Percentiles rank a stretch among this genome's conserved stretches.
Evolutionary conservation across 2,113 vertebrate genomes (phyloP).

Genomic region (Ceyx melanurus): DNA sequence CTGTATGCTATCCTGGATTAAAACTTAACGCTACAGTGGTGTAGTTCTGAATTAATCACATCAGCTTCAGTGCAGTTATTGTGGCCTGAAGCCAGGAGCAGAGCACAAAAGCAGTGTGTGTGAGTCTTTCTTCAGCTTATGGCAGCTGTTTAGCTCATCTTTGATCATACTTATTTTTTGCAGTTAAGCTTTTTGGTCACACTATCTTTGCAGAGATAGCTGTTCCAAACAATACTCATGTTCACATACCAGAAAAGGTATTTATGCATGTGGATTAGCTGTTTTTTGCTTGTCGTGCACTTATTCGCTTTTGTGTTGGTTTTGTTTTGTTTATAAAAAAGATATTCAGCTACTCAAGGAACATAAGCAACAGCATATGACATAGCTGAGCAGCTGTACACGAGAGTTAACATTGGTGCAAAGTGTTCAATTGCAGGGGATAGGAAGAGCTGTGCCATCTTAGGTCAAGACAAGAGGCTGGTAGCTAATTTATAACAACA

Average conservation of each 20-base stretch:
- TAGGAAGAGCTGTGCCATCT: neutral
- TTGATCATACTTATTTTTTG: slow-evolving; percentile 50
- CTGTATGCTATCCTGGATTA: neutral
- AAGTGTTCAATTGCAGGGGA: neutral
- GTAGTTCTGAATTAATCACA: slow-evolving; percentile 25
- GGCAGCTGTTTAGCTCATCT: slow-evolving; percentile 63
- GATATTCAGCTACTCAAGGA: slow-evolving; percentile 30
- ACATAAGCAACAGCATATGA: slow-evolving; percentile 7
- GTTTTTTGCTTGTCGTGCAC: slow-evolving; percentile 22
- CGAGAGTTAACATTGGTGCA: neutral
- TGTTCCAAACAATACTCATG: neutral
- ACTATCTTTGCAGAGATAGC: slow-evolving; percentile 49
- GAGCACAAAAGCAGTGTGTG: slow-evolving; percentile 41
- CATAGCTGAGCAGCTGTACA: slow-evolving; percentile 42
- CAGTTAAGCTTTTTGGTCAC: slow-evolving; percentile 63
- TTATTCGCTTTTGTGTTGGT: neutral
- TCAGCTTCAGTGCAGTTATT: slow-evolving; percentile 23
- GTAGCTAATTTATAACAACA: neutral
- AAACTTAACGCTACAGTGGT: slow-evolving; percentile 13
- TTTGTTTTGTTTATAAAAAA: slow-evolving; percentile 56
- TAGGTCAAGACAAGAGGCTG: neutral
- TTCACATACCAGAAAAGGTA: slow-evolving; percentile 40
- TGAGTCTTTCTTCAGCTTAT: slow-evolving; percentile 22
- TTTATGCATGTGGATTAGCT: slow-evolving; percentile 45
- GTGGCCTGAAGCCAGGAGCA: slow-evolving; percentile 29